phyloP scores from a whole-genome alignment of 2,797 vertebrate genomes.

The Myiotriccus ornatus region DNA sequence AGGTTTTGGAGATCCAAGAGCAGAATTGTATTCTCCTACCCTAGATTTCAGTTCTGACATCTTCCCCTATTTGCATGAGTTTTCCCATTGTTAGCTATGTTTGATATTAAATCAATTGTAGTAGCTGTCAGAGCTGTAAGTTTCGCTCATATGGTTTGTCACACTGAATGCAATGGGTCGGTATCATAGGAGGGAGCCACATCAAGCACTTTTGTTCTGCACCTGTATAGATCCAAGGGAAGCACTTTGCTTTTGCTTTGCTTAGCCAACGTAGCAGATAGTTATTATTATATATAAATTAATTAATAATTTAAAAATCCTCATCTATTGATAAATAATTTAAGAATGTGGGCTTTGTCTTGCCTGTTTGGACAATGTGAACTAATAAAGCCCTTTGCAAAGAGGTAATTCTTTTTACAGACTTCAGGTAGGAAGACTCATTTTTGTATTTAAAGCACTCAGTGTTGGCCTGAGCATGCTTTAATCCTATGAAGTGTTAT shows the following conservation, averaged over 20 bases:
- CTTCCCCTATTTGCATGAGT: background rate
- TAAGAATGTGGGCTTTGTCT: background rate
- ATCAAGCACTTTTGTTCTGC: background rate
- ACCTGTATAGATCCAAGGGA: background rate
- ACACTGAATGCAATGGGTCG: background rate
- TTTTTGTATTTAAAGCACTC: background rate
- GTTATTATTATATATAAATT: background rate
- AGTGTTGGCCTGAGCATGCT: background rate
- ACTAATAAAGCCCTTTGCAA: background rate
- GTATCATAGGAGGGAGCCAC: background rate
- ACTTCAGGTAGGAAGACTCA: background rate
- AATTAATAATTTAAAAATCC: background rate
- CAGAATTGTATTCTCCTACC: background rate
- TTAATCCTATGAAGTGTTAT: background rate
- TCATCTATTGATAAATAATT: constrained; percentile 16
- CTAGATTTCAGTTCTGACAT: background rate
- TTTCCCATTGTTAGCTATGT: background rate
- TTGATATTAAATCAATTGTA: background rate
- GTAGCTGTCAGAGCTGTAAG: background rate
- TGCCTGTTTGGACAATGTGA: background rate
- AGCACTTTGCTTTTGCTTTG: background rate
- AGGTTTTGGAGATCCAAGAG: background rate
- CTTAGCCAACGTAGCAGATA: background rate
- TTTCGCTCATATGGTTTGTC: background rate
- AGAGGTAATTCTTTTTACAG: background rate